Evolutionary conservation across 2,888 invertebrate genomes (phyloP).

Genomic region (Caenorhabditis sp.): DNA sequence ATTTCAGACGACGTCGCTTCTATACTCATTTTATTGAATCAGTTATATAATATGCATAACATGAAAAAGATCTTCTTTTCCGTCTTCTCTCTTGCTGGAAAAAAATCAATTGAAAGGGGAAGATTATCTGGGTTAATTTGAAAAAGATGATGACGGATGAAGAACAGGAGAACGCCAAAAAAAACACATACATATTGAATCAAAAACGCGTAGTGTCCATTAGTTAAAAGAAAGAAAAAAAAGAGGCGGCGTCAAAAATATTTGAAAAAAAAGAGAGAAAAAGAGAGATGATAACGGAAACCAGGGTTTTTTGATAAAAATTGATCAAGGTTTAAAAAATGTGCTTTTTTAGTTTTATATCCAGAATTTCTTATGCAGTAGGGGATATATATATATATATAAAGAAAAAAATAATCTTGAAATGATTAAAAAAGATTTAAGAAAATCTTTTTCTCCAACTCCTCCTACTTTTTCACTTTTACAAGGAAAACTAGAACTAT

Average conservation of each 20-base stretch:
- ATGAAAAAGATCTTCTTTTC: too few species aligned
- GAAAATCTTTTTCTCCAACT: too few species aligned
- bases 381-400: too few species aligned
- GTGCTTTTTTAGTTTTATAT: background rate
- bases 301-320: background rate
- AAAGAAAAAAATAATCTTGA: too few species aligned
- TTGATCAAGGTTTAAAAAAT: background rate
- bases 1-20: conserved; percentile 20
- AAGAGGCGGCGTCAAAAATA: background rate
- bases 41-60: background rate
- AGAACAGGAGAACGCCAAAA: background rate
- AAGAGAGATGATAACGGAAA: background rate
- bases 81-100: too few species aligned
- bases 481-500: too few species aligned
- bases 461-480: too few species aligned
- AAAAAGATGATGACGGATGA: background rate
- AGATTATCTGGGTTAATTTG: background rate
- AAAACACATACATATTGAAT: background rate
- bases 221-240: background rate
- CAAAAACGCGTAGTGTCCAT: background rate
- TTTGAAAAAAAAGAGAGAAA: background rate
- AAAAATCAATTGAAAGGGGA: background rate
- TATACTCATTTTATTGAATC: conserved; percentile 10
- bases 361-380: too few species aligned
- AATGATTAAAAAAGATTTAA: too few species aligned